A percentile compares a stretch with the other conserved stretches of the same genome.
These are phyloP conservation scores for Pterocles burchelli DNA, from an alignment of 2,113 vertebrate species.

Conservation along the genomic window DNA sequence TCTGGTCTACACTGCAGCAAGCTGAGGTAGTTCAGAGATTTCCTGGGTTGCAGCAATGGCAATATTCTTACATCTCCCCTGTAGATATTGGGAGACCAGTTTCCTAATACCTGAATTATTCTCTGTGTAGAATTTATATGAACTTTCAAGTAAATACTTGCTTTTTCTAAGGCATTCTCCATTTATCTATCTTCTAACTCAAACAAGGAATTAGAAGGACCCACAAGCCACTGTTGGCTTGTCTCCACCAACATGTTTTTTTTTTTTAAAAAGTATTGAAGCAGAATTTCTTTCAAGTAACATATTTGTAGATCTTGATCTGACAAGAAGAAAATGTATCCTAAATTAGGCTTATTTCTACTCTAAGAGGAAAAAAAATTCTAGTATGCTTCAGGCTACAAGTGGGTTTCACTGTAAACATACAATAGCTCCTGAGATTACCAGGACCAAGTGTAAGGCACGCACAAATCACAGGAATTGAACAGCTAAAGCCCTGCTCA, in stretches of 20 bases:
- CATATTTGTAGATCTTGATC: background rate
- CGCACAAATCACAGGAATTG: constrained; percentile 23
- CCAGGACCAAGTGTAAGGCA: background rate
- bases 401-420: constrained; percentile 32
- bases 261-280: background rate
- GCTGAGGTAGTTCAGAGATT: background rate
- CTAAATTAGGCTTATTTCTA: constrained; percentile 31
- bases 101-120: background rate
- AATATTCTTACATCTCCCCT: background rate
- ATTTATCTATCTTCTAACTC: constrained; percentile 35
- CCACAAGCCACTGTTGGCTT: background rate
- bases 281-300: constrained; percentile 33
- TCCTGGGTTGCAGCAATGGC: background rate
- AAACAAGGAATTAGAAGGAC: constrained; percentile 16
- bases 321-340: constrained; percentile 32
- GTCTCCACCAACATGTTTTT: background rate
- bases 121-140: background rate
- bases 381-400: background rate
- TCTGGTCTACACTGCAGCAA: constrained; percentile 24
- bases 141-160: background rate
- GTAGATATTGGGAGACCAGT: background rate
- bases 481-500: constrained; percentile 37
- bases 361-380: background rate
- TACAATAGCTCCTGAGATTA: background rate
- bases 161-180: background rate